Conservation (phyloP, 2,113 vertebrate genomes). For the Osmerus mordax region DNA sequence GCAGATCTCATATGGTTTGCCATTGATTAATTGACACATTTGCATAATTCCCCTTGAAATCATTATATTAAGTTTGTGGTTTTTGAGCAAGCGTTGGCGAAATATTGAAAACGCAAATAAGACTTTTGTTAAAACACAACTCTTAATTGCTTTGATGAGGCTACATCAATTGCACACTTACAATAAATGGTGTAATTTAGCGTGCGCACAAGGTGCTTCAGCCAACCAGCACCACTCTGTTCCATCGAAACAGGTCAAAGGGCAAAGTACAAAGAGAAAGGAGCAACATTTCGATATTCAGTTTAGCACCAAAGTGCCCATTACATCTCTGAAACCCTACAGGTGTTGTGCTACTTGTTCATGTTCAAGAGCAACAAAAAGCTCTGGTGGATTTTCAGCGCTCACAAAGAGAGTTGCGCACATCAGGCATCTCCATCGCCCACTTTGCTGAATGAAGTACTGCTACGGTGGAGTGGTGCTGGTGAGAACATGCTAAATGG, state of each 20-base stretch:
- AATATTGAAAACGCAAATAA: no score
- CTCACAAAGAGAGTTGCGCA: not conserved
- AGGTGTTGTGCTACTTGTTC: not conserved
- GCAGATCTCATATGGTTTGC: no score
- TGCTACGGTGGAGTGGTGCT: not conserved
- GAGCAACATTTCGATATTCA: no score
- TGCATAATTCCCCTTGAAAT: no score
- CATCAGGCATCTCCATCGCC: not conserved
- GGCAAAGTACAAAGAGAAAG: not conserved
- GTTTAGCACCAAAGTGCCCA: not conserved
- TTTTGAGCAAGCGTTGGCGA: no score
- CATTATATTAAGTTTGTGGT: no score
- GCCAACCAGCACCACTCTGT: not conserved
- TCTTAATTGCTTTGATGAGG: no score
- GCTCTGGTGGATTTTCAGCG: not conserved
- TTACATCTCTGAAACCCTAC: not conserved
- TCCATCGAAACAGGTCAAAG: not conserved
- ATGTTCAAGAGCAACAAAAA: not conserved
- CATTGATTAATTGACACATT: not conserved
- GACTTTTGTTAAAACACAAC: no score
- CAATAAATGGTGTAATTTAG: no score
- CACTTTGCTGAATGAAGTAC: not conserved
- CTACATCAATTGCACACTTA: no score
- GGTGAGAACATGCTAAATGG: not conserved
- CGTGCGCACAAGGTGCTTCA: not conserved